Evolutionary conservation across 2,797 vertebrate genomes (phyloP).

Genomic region (Graptemys geographica): DNA sequence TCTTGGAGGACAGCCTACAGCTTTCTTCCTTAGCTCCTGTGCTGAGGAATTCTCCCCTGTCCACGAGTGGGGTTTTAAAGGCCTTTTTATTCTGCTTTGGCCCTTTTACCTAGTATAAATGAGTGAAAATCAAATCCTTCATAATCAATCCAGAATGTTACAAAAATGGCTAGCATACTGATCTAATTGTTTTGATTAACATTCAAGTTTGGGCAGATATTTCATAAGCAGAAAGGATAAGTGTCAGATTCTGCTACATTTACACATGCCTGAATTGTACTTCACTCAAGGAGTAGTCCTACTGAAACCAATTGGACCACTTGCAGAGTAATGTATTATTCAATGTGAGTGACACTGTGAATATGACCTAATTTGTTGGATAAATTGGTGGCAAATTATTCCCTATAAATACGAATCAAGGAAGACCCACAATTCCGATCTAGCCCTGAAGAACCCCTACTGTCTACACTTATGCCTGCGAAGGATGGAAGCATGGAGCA

Average conservation of each 20-base stretch:
- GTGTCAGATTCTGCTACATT: not conserved
- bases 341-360: not conserved
- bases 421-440: not conserved
- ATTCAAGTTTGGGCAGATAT: not conserved
- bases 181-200: not conserved
- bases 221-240: rapidly evolving
- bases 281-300: not conserved
- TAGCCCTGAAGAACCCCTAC: not conserved
- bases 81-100: rapidly evolving
- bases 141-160: not conserved
- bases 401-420: not conserved
- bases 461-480: not conserved
- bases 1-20: not conserved
- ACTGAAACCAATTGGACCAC: not conserved
- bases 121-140: not conserved
- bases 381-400: not conserved
- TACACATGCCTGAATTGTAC: not conserved
- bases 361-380: not conserved
- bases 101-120: not conserved
- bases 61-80: not conserved
- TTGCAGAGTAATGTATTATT: not conserved
- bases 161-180: not conserved
- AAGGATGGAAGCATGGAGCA: not conserved
- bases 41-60: not conserved
- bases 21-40: not conserved